Evolutionary conservation across 2,113 vertebrate genomes (phyloP).

Genomic region (Cygnus buccinator): DNA sequence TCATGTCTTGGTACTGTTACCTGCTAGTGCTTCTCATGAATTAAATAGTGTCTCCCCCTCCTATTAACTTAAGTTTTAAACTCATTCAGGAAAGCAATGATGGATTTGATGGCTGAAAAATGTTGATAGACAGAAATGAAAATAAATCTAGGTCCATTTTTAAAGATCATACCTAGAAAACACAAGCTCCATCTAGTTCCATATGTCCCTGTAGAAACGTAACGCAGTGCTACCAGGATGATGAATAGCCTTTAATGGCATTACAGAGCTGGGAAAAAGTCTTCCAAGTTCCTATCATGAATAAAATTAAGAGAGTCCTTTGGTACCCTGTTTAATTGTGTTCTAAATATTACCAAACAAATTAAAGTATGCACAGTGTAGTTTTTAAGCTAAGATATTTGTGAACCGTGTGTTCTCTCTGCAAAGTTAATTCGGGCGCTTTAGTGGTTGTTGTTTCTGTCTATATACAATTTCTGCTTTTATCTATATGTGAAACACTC

Average conservation of each 20-base stretch:
- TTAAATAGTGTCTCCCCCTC: neutral
- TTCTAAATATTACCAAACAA: constrained; percentile 20
- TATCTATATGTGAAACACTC: neutral
- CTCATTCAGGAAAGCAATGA: constrained; percentile 2
- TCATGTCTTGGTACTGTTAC: neutral
- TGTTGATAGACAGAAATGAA: neutral
- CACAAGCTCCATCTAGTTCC: neutral
- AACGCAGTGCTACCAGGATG: neutral
- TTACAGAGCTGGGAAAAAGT: neutral
- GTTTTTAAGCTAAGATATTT: constrained; percentile 16
- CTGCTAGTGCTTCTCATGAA: neutral
- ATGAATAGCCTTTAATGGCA: constrained; percentile 8
- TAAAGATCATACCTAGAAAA: neutral
- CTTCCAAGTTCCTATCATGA: constrained; percentile 8
- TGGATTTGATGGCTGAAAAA: neutral
- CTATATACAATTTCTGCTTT: neutral
- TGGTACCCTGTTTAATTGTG: neutral
- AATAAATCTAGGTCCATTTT: neutral
- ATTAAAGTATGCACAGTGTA: neutral
- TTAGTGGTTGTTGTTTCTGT: neutral
- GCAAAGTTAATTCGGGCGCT: neutral
- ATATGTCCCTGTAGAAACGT: neutral
- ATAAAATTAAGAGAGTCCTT: constrained; percentile 34
- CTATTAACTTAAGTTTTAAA: neutral
- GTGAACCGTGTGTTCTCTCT: neutral